A percentile compares a stretch with the other conserved stretches of the same genome.
Evolutionary conservation across 2,797 vertebrate genomes (phyloP).

Genomic region (Hoplostethus mediterraneus): DNA sequence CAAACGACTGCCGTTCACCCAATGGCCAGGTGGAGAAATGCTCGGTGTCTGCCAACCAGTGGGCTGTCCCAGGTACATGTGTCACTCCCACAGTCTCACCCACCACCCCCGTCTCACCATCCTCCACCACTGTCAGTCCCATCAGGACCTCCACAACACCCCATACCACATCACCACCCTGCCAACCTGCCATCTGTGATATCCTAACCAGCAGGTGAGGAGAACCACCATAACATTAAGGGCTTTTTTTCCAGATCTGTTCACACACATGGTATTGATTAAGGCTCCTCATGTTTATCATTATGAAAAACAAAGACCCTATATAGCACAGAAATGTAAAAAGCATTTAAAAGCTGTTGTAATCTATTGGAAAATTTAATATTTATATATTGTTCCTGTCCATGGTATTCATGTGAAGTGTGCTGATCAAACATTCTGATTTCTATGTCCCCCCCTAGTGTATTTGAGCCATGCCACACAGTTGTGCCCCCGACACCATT

Average conservation of each 20-base stretch:
- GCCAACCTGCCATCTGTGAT: constrained; percentile 69
- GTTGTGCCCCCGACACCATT: constrained; percentile 67
- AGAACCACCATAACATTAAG: not conserved
- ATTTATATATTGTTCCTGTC: not conserved
- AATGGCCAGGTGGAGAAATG: constrained; percentile 82
- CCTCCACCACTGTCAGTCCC: not conserved
- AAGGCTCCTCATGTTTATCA: no score
- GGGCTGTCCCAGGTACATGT: constrained; percentile 84
- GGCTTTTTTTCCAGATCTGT: no score
- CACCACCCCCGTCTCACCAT: not conserved
- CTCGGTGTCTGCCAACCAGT: constrained; percentile 81
- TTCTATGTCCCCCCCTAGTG: constrained; percentile 63
- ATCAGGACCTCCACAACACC: not conserved
- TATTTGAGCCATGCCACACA: constrained; percentile 81
- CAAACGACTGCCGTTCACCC: constrained; percentile 89
- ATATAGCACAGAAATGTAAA: no score
- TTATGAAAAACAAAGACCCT: no score
- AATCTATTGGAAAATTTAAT: not conserved
- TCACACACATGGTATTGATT: not conserved
- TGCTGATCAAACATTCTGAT: not conserved
- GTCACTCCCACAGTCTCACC: constrained; percentile 21
- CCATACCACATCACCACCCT: constrained; percentile 24
- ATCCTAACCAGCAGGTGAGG: constrained; percentile 75
- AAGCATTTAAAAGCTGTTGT: not conserved
- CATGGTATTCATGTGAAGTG: no score